phyloP scores from a whole-genome alignment of 2,888 invertebrate species.

The Tinea semifulvella region DNA sequence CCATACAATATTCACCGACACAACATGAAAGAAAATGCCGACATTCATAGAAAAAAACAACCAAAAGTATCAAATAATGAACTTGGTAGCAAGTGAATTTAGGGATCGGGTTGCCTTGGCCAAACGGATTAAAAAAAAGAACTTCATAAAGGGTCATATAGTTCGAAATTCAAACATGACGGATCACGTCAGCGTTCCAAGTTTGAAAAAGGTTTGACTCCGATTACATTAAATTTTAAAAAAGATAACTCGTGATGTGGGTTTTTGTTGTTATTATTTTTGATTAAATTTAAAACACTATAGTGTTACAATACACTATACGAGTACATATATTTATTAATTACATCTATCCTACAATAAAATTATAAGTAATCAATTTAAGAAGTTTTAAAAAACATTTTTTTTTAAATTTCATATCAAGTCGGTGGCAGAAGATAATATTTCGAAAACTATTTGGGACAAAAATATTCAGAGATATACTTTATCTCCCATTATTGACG shows the following conservation, averaged over 20 bases:
- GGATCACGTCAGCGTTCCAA: constrained; percentile 45
- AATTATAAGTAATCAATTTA: too few relatives aligned
- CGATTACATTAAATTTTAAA: constrained; percentile 8
- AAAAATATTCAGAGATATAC: too few relatives aligned
- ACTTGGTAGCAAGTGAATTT: constrained; percentile 67
- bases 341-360: too few relatives aligned
- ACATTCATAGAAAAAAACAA: constrained; percentile 45
- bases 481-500: too few relatives aligned
- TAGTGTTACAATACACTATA: too few relatives aligned
- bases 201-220: constrained; percentile 33
- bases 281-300: background rate
- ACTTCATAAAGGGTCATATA: constrained; percentile 34
- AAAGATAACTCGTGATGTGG: constrained; percentile 1
- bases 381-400: too few relatives aligned
- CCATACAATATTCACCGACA: constrained; percentile 39
- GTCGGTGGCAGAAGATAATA: too few relatives aligned
- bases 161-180: constrained; percentile 58
- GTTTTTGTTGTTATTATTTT: background rate
- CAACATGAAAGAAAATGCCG: constrained; percentile 50
- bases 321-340: too few relatives aligned
- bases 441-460: too few relatives aligned
- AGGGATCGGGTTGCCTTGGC: constrained; percentile 52
- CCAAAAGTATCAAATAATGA: constrained; percentile 64
- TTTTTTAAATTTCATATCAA: too few relatives aligned
- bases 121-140: constrained; percentile 37